Evolutionary conservation across 2,888 invertebrate species (phyloP).

Genomic region (Tineola bisselliella): DNA sequence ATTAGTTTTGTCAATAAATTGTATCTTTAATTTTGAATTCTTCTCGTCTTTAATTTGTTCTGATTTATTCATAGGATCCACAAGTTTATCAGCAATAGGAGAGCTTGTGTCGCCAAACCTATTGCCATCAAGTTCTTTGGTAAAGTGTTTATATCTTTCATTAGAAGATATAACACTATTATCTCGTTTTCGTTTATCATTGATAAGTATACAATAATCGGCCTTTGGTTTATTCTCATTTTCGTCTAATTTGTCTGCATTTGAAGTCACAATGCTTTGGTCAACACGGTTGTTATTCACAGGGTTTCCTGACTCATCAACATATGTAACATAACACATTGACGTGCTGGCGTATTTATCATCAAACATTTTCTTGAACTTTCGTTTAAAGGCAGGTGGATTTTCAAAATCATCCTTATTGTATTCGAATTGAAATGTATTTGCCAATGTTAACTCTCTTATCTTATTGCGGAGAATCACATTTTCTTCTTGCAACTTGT

Average conservation of each 20-base stretch:
- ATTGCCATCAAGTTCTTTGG: not conserved
- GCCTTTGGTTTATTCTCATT: not conserved
- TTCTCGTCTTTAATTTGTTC: not conserved
- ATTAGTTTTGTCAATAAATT: no score
- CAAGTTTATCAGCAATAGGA: not conserved
- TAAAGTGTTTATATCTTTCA: not conserved
- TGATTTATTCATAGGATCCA: not conserved
- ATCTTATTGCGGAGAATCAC: conserved; percentile 48
- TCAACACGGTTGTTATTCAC: conserved; percentile 24
- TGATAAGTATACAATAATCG: no score
- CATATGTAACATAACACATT: conserved; percentile 37
- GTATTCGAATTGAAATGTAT: conserved; percentile 31
- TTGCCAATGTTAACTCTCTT: conserved; percentile 42
- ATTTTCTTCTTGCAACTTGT: conserved; percentile 62
- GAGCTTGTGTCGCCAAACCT: no score
- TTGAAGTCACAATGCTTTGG: conserved; percentile 24
- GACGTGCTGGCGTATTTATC: conserved; percentile 36
- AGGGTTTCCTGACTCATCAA: conserved; percentile 23
- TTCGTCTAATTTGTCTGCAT: conserved; percentile 14
- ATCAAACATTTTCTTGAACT: conserved; percentile 55
- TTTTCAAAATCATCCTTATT: conserved; percentile 29
- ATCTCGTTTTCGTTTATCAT: not conserved
- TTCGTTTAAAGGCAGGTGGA: conserved; percentile 29
- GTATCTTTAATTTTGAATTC: not conserved
- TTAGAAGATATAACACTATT: not conserved